Conservation (phyloP, 1,140 invertebrate species). For the Andricus grossulariae region DNA sequence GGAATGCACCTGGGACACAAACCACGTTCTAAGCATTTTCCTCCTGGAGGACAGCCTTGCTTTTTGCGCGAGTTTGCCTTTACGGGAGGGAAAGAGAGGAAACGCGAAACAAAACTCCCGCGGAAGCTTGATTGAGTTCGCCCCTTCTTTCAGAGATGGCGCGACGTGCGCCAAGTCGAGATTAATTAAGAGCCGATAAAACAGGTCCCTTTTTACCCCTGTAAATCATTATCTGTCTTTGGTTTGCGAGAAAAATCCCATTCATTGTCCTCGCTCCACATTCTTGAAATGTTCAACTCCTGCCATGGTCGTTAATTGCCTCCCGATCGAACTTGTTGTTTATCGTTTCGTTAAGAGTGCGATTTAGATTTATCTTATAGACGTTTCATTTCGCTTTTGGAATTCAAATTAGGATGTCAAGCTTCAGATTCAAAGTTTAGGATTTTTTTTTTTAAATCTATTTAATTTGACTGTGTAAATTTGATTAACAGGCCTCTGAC, state of each 20-base stretch:
- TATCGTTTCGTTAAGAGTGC: slow-evolving; percentile 22
- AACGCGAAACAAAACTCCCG: slow-evolving; percentile 2
- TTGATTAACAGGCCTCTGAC: no score
- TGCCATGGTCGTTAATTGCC: slow-evolving; percentile 47
- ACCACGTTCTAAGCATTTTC: slow-evolving; percentile 53
- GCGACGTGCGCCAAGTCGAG: slow-evolving; percentile 29
- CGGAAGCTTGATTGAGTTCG: neutral
- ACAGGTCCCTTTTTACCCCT: slow-evolving; percentile 22
- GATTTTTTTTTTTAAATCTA: slow-evolving; percentile 42
- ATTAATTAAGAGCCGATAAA: slow-evolving; percentile 45
- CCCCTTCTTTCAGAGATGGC: slow-evolving; percentile 37
- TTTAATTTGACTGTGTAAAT: no score
- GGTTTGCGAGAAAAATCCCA: slow-evolving; percentile 46
- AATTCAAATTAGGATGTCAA: slow-evolving; percentile 8
- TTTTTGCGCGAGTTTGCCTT: slow-evolving; percentile 39
- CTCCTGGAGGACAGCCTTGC: slow-evolving; percentile 34
- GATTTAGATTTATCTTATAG: slow-evolving; percentile 18
- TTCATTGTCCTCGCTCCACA: slow-evolving; percentile 54
- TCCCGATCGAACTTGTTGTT: slow-evolving; percentile 27
- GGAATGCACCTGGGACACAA: slow-evolving; percentile 46
- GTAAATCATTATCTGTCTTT: slow-evolving; percentile 40
- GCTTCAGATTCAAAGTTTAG: slow-evolving; percentile 35
- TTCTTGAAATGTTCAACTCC: slow-evolving; percentile 46
- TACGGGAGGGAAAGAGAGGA: slow-evolving; percentile 39
- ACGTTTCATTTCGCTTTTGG: slow-evolving; percentile 45